Evolutionary conservation across 2,113 vertebrate species (phyloP), one percentile per base, ranked within the genome.

Genomic region (Paradoxurus hermaphroditus): DNA sequence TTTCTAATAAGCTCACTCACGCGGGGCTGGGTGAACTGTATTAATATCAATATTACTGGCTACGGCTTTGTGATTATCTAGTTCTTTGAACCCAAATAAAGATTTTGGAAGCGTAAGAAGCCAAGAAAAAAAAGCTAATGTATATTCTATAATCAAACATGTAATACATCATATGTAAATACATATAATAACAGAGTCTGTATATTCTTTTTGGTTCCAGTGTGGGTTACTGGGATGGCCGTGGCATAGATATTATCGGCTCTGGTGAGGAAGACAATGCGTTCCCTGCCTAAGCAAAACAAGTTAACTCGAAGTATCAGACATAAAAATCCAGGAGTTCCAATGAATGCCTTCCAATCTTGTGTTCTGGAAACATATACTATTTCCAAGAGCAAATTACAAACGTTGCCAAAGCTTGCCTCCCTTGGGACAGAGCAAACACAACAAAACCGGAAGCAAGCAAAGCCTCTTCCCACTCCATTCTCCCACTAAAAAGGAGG

Each of bases 331-430:
- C 14, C 27, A 41, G n/a, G 91, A 62, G 82, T 73, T 67, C 87
- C 39, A 88, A 91, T 34, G 81, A 70, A 67, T 88, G 39, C 46
- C 81, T 95, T 82, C 67, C 16, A 79, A 56, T 46, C 31, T 75
- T 72, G 70, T 86, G 39, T 41, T 96, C 88, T 92, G 56, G 56
- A 92, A 92, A 90, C 53, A 92, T 4, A n/a, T 4, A 92, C 85
- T 93, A 84, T 70, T 89, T 95, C 92, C n/a, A 95, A 90, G 75
- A 95, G 87, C 49, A 95, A 88, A 87, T 51, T 49, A 93, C 34
- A 92, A 93, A 92, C 49, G 44, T 56, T 34, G 83, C 39, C 25
- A 44, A 92, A 78, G 14, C n/a, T 83, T 72, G 65, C 53, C 29
- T 70, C 51, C 63, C 44, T 25, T 29, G 56, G 46, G 49, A 72